Evolutionary conservation across 2,797 vertebrate species (phyloP), one percentile per base, ranked within the genome.

Genomic region (Rousettus madagascariensis): DNA sequence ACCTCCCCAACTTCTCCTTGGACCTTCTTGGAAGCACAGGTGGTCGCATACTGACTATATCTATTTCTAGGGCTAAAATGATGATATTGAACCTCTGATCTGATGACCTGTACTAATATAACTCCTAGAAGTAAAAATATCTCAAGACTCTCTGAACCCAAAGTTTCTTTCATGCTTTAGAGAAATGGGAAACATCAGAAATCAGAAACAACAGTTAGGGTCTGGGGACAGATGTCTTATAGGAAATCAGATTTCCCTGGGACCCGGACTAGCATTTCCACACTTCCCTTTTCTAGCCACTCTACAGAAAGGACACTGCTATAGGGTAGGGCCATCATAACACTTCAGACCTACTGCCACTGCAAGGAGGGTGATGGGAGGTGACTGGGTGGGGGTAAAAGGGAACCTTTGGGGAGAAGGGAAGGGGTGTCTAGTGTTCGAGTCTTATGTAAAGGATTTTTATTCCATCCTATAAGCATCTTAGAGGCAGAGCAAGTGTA

Each of bases 191-290:
- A 97, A 92, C 11, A 86, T 20, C 33, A 77, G 95, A 95, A 97
- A 41, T 51, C 59, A 7, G 59, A 61, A 61, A 61, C 16, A 88
- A 65, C 53, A 95, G 19, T 83, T 79, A 89, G 72, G 19, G 41
- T 28, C 89, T 85, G 41, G 46, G 85, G 20, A 13, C 17, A 93
- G 83, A 57, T 13, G 68, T 75, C 36, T 96, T 92, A 92, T n/a
- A 96, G 84, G 90, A 96, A 87, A 26, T 91, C 19, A 30, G 83
- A 77, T 97, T 97, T 80, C 90, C 95, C 65, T 53, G 87, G 65
- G 43, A 92, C 33, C 75, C 89, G 91, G 96, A 95, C 28, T 85
- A 93, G 86, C 93, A 95, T 97, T 90, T 95, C 33, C 33, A 46
- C 28, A 24, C 38, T 97, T 53, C 43, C 53, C 53, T 95, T 96